A percentile compares a stretch with the other conserved stretches of the same genome.
Conservation (phyloP, 1,140 invertebrate genomes). For the Rhopalosiphum maidis region DNA sequence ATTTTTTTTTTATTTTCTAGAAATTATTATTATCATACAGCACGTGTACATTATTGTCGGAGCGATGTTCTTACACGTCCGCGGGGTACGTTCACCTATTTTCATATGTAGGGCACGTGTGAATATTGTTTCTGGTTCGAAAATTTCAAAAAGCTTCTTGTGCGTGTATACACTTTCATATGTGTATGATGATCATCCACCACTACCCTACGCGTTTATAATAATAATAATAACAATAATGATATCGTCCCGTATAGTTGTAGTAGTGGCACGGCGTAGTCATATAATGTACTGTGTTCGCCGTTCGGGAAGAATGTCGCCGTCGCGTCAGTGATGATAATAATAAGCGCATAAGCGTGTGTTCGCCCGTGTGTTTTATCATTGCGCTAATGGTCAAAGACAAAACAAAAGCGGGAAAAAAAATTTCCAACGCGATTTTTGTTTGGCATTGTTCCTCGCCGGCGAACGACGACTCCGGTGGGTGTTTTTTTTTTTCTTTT, state of each 20-base stretch:
- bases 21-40: background rate
- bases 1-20: background rate
- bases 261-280: background rate
- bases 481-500: background rate
- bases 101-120: background rate
- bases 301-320: background rate
- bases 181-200: background rate
- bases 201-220: background rate
- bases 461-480: too few relatives aligned
- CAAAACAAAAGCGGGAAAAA: background rate
- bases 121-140: background rate
- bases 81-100: background rate
- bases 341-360: background rate
- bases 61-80: background rate
- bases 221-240: conserved; percentile 18
- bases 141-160: background rate
- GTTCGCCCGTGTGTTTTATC: background rate
- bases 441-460: background rate
- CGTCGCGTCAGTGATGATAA: background rate
- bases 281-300: background rate
- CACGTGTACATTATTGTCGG: background rate
- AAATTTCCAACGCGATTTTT: background rate
- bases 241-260: background rate
- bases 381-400: background rate
- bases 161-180: background rate